Percentiles rank a stretch among this genome's conserved stretches.
Evolutionary conservation across 2,113 vertebrate genomes (phyloP).

Genomic region (Argyrosomus japonicus): DNA sequence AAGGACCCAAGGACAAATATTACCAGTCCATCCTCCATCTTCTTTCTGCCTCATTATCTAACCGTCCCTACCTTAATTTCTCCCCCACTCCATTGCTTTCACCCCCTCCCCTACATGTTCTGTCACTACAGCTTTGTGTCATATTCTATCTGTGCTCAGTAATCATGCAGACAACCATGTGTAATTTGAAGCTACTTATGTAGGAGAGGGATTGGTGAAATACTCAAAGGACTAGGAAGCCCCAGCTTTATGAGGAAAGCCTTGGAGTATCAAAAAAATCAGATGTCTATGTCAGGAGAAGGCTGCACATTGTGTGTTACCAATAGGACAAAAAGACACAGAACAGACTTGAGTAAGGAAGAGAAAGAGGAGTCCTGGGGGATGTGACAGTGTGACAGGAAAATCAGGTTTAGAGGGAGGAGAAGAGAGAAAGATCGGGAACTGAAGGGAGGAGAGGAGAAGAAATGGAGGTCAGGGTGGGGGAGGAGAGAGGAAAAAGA

Average conservation of each 20-base stretch:
- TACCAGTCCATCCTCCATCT: background rate
- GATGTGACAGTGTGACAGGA: slow-evolving; percentile 45
- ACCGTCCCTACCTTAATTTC: background rate
- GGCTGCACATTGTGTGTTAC: background rate
- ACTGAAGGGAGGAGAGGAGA: slow-evolving; percentile 19
- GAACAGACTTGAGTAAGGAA: background rate
- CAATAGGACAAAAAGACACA: slow-evolving; percentile 1
- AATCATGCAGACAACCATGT: slow-evolving; percentile 46
- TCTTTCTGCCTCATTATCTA: slow-evolving; percentile 8
- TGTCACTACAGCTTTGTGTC: slow-evolving; percentile 35
- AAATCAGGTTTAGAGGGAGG: slow-evolving; percentile 46
- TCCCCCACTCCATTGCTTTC: background rate
- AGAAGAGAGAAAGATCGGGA: slow-evolving; percentile 21
- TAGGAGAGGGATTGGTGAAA: slow-evolving; percentile 30
- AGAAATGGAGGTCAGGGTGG: slow-evolving; percentile 38
- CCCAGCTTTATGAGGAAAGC: slow-evolving; percentile 9
- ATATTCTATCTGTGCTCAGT: slow-evolving; percentile 13
- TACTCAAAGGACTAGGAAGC: slow-evolving; percentile 24
- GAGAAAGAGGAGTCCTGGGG: background rate
- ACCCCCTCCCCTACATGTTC: background rate
- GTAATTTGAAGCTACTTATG: slow-evolving; percentile 51
- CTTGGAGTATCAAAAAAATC: slow-evolving; percentile 31
- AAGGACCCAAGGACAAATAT: background rate
- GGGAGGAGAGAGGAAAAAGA: slow-evolving; percentile 18
- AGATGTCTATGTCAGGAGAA: slow-evolving; percentile 23